phyloP scores from a whole-genome alignment of 2,888 invertebrate genomes.

The Poecilus cupreus region DNA sequence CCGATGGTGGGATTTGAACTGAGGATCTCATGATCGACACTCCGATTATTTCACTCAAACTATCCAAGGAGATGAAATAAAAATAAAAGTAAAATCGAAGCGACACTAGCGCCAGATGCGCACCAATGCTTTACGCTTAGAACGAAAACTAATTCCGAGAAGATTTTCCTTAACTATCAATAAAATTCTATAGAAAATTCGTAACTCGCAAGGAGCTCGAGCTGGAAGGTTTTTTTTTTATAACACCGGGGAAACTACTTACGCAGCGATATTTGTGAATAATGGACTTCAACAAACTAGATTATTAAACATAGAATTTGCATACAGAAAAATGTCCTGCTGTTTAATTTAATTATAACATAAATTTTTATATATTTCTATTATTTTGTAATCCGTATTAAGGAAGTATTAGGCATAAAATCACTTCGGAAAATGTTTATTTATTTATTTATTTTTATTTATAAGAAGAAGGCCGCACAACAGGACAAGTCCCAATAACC shows the following conservation, averaged over 20 bases:
- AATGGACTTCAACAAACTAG: slow-evolving; percentile 2
- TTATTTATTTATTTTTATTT: no score
- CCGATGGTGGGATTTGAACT: no score
- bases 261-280: slow-evolving; percentile 11
- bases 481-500: no score
- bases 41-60: no score
- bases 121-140: not conserved
- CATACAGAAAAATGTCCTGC: not conserved
- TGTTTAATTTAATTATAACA: not conserved
- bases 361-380: no score
- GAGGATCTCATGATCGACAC: no score
- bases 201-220: not conserved
- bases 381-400: not conserved
- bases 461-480: no score
- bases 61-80: no score
- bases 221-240: no score
- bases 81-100: not conserved
- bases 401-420: no score
- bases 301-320: slow-evolving; percentile 10
- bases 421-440: no score
- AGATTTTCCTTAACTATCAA: slow-evolving; percentile 1
- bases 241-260: not conserved
- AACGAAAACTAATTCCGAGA: not conserved
- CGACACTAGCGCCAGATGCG: not conserved
- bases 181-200: slow-evolving; percentile 8